These are phyloP conservation scores for Engraulis encrasicolus DNA, from an alignment of 2,113 vertebrate species.

Conservation along the genomic window DNA sequence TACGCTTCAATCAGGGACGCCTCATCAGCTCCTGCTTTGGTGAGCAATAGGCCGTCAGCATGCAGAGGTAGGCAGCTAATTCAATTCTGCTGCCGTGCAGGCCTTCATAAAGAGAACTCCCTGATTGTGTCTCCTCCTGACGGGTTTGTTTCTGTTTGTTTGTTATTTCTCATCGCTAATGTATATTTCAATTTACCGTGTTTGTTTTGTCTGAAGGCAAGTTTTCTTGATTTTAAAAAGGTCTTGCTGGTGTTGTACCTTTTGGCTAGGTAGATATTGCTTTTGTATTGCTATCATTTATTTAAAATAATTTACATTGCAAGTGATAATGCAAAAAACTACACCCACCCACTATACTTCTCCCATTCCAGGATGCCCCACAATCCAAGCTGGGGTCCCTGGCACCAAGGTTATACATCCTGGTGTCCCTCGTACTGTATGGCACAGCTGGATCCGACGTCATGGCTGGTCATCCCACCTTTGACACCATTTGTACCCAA, in stretches of 20 bases:
- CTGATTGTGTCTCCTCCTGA: neutral
- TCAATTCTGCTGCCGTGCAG: neutral
- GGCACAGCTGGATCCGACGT: no score
- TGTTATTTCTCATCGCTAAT: neutral
- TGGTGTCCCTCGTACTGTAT: no score
- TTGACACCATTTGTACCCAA: no score
- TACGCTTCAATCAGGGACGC: slow-evolving; percentile 8
- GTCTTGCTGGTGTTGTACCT: neutral
- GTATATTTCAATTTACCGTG: neutral
- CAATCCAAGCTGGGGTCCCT: no score
- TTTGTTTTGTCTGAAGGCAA: neutral
- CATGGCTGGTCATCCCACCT: no score
- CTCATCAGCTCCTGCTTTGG: neutral
- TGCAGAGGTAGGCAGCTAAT: neutral
- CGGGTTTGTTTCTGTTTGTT: no score
- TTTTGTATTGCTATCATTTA: neutral
- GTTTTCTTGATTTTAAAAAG: neutral
- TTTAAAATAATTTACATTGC: neutral
- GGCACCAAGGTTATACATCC: no score
- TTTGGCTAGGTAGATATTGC: neutral
- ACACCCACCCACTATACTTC: neutral
- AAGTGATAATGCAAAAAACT: neutral
- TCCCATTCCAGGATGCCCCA: no score
- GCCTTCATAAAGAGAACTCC: neutral
- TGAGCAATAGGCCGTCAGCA: neutral